Evolutionary conservation across 2,113 vertebrate species (phyloP).

Genomic region (Leptosomus discolor): DNA sequence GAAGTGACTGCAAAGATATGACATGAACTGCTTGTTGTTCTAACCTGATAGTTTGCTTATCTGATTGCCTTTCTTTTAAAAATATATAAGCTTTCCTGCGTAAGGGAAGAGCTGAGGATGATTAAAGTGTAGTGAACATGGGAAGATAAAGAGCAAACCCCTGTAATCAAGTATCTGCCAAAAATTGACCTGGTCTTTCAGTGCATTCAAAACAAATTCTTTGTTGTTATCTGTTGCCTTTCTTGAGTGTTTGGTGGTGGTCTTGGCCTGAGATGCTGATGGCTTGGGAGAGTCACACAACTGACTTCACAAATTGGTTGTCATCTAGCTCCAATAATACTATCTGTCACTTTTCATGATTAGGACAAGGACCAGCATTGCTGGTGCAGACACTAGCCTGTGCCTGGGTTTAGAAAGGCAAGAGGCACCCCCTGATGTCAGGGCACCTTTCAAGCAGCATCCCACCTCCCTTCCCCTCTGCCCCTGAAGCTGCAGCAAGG

Average conservation of each 20-base stretch:
- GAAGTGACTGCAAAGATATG: neutral
- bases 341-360: neutral
- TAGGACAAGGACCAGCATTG: neutral
- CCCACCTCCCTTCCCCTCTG: neutral
- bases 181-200: neutral
- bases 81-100: neutral
- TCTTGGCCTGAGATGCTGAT: neutral
- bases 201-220: neutral
- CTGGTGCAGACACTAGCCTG: neutral
- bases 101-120: neutral
- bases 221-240: neutral
- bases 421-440: rapidly evolving
- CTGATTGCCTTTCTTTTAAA: neutral
- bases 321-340: neutral
- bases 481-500: neutral
- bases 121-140: neutral
- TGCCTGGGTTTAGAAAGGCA: neutral
- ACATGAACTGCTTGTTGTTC: neutral
- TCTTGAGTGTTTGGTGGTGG: neutral
- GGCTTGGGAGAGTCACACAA: neutral
- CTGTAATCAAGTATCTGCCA: neutral
- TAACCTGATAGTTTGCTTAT: neutral
- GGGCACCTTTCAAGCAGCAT: neutral
- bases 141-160: neutral
- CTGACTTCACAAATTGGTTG: neutral